Base-by-base conservation (phyloP, 2,113 vertebrate genomes). In the Antechinus stuartii region DNA sequence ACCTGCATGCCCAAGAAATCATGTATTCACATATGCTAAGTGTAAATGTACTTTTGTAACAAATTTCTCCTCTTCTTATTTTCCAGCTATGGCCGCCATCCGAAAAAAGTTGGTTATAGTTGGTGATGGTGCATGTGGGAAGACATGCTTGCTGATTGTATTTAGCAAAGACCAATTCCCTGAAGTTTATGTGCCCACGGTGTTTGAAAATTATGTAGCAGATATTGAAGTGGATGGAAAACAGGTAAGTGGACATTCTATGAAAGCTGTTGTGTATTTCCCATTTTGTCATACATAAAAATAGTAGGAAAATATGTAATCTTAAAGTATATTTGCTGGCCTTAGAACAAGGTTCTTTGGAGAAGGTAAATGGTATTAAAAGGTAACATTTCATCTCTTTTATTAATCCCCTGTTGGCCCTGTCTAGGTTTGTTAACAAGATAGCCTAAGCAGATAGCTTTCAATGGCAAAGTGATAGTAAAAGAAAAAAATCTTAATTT, bases 81-180 rank as follows among this genome's bases (percentile, higher is more conserved):
- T 98, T 98, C 97, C 98, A 99, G 99, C 95, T 91, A 99, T 99
- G 99, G 99, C 99, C 98, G 99, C 99, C 97, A 99, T 99, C 98
- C 99, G 99, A 97, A 99, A 99, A 99, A 99, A 99, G 98, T 98
- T 99, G 98, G 99, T 99, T 95, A 99, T 99, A 98, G 99, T 99
- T 84, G 99, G 99, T 97, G 99, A 99, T 98, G 99, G 99, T 97
- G 99, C 99, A 92, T 99, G 99, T 98, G 99, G 99, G 91, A 99
- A 99, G 98, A 99, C 99, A 55, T 99, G 99, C 98, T 99, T 99
- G 97, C 99, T 99, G 97, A 99, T 99, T 14, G 99, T 99, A 96
- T 99, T 99, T 98, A 99, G 99, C 98, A 99, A 99, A 98, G 99
- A 99, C 98, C 99, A 99, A 98, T 99, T 99, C 98, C 99, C 99